Evolutionary conservation across 2,113 vertebrate genomes (phyloP), one percentile per base, ranked within the genome.

Genomic region (Nesogale talazaci): DNA sequence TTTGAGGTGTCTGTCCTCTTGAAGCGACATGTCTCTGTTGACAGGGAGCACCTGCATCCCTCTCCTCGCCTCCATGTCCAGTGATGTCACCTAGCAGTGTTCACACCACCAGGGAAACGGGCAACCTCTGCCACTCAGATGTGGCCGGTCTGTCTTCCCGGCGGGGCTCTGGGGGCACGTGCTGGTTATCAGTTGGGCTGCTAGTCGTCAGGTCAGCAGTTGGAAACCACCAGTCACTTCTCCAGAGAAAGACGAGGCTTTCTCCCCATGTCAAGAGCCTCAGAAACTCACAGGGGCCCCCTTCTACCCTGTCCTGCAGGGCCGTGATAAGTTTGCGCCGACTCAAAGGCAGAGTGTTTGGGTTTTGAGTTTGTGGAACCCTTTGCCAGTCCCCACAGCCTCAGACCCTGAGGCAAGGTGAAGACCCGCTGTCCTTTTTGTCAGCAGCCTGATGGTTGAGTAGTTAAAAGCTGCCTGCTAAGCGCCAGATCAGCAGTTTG

Each of bases 1-100:
- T 67, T 40, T 31, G 5, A 46, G 40, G 22, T 83, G 0, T 17
- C 31, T 83, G 0, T 12, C 31, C 9, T 23, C 16, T 9, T 52
- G 42, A 15, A n/a, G 40, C 31, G 20, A 19, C 46, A 74, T 16
- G 10, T 4, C 0, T 11, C 5, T 3, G 1, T 59, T 0, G 29
- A 34, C 5, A 52, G 40, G 6, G 12, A 36, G 20, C 27, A 4
- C 7, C 4, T 27, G 5, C 0, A 0, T 22, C 0, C 25, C 76
- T 25, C 76, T 90, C 25, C n/a, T 67, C 61, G 52, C 1, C 11
- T 34, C 75, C 22, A 0, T 12, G 59, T 25, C 17, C 3, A 2
- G 4, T 7, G 4, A 3, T 17, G 14, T 65, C 52, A 5, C 3
- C 2, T 5, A 34, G 86, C 31, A 69, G 4, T 8, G 14, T 84